phyloP scores from a whole-genome alignment of 2,113 vertebrate species.

The Echinops telfairi region DNA sequence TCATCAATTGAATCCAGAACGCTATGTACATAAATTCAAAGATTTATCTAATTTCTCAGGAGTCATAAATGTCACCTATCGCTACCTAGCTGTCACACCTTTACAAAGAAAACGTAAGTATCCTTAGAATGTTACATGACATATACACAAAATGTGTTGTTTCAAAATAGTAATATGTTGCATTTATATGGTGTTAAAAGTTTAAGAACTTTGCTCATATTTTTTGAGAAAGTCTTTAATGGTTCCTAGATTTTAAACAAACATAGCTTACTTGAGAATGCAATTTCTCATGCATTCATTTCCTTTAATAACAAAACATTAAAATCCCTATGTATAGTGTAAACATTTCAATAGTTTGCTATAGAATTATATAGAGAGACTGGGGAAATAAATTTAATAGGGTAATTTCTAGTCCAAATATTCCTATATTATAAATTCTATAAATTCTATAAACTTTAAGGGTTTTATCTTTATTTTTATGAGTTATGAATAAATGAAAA shows the following conservation, averaged over 20 bases:
- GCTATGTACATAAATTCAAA: conserved; percentile 94
- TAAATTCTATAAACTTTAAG: background rate
- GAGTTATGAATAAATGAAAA: background rate
- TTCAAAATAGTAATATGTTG: background rate
- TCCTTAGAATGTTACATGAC: conserved; percentile 9
- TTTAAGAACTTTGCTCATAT: background rate
- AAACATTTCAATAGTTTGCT: background rate
- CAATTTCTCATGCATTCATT: background rate
- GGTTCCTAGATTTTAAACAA: background rate
- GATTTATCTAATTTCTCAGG: conserved; percentile 97
- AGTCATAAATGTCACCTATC: conserved; percentile 96
- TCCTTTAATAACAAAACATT: background rate
- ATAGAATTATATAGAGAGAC: background rate
- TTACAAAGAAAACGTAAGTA: conserved; percentile 95
- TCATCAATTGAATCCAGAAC: conserved; percentile 93
- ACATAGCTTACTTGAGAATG: background rate
- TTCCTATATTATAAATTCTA: background rate
- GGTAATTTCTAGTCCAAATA: background rate
- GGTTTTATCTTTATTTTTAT: conserved; percentile 32
- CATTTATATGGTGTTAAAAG: background rate
- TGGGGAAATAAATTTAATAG: conserved; percentile 2
- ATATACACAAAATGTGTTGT: background rate
- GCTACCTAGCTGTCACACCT: conserved; percentile 95
- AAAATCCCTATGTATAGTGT: background rate
- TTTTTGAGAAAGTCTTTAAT: background rate